Conservation (phyloP, 92 coral and sea anemone species). For the Umimayanthus kanabou region DNA sequence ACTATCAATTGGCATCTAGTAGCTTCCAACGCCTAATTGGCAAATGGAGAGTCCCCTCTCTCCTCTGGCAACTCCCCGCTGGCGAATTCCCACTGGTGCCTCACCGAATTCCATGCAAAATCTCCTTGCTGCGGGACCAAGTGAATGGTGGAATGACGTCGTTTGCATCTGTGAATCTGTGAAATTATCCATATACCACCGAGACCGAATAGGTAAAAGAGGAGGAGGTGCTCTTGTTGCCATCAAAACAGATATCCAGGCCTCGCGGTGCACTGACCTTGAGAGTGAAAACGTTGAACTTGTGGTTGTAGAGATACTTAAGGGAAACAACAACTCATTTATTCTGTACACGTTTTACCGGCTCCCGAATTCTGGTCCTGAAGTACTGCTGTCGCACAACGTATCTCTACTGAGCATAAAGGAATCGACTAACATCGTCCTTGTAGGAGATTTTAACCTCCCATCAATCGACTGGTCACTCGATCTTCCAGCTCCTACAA, state of each 20-base stretch:
- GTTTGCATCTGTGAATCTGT: constrained; percentile 55
- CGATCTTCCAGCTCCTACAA: constrained; percentile 43
- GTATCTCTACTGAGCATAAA: constrained; percentile 38
- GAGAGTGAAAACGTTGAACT: constrained; percentile 56
- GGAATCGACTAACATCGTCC: constrained; percentile 44
- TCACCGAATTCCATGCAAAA: constrained; percentile 32
- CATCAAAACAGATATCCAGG: constrained; percentile 45
- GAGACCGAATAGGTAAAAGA: not conserved
- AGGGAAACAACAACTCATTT: constrained; percentile 43
- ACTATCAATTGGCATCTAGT: too few relatives aligned
- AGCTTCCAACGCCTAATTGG: too few relatives aligned
- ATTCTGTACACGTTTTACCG: constrained; percentile 59
- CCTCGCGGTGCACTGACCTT: constrained; percentile 44
- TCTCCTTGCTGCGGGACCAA: constrained; percentile 47
- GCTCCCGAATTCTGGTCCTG: constrained; percentile 54
- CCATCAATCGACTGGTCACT: constrained; percentile 57
- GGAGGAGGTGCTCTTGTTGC: constrained; percentile 63
- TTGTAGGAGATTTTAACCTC: constrained; percentile 57
- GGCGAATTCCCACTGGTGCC: too few relatives aligned
- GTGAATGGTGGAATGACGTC: constrained; percentile 52
- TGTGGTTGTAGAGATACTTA: constrained; percentile 51
- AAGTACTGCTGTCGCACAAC: constrained; percentile 42
- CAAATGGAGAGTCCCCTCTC: too few relatives aligned
- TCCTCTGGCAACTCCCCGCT: too few relatives aligned
- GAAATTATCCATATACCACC: not conserved